Evolutionary conservation across 2,888 invertebrate genomes (phyloP), one percentile per base, ranked within the genome.

Genomic region (Crematogaster levior): DNA sequence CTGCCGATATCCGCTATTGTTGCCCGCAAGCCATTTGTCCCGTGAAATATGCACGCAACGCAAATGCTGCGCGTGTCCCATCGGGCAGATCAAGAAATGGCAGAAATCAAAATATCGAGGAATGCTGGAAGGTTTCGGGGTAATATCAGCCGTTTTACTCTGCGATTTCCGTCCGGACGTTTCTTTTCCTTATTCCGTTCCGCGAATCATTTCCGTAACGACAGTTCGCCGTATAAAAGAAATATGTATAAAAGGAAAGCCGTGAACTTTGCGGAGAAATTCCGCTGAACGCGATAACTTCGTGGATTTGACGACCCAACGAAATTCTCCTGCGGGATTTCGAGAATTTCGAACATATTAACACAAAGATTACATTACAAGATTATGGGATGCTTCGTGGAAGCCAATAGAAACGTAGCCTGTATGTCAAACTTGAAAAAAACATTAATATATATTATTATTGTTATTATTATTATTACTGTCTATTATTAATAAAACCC

Each of bases 11-110:
- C 82, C 73, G 82, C 75, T 84, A 88, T 90, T 86, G 86, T 82
- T 77, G 83, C 77, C 84, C 77, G 82, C 83, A 87, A 89, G 87
- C 86, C 86, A 87, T 91, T 91, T 91, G 86, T 85, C 82, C 82
- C 87, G 86, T 90, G 86, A 90, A 91, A 90, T 89, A 90, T 90
- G 90, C 90, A 89, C 85, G 82, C 86, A 84, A 86, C 86, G 84
- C 83, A 83, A 87, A 89, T 86, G 85, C 86, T 85, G 87, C 86
- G 84, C 84, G 80, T 84, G 85, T 86, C 83, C 82, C 77, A 82
- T 82, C 81, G 88, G 82, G 82, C 75, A 85, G 87, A 89, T 89
- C 86, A 84, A 65, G 86, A 85, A 81, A 88, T 65, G 63, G 73
- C 9, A 30, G 9, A 68, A 66, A 66, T 60, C 53, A 53, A 72